phyloP scores from a whole-genome alignment of 2,888 invertebrate species.

The Agonopterix heracliana region DNA sequence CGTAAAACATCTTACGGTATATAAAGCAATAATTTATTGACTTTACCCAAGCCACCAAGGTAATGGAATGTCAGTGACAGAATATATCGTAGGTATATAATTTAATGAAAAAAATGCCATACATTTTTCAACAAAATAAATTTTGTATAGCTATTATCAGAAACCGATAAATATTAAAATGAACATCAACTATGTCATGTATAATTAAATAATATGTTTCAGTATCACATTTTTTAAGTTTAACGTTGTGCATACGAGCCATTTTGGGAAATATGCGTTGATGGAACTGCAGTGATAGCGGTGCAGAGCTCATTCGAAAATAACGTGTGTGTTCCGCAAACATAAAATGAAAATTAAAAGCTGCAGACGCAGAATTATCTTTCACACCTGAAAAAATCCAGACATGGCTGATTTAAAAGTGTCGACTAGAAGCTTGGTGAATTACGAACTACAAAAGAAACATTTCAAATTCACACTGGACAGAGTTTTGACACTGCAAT shows the following conservation, averaged over 20 bases:
- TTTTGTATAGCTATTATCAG: too few species aligned
- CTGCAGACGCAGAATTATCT: too few species aligned
- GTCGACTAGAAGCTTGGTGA: background rate
- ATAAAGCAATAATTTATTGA: background rate
- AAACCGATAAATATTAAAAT: too few species aligned
- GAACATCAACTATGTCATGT: constrained; percentile 13
- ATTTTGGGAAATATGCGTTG: constrained; percentile 42
- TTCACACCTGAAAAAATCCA: too few species aligned
- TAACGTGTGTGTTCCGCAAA: constrained; percentile 13
- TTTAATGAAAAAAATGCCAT: too few species aligned
- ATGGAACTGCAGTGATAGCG: constrained; percentile 47
- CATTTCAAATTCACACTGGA: too few species aligned
- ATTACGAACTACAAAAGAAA: too few species aligned
- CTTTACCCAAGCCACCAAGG: background rate
- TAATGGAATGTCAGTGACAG: background rate
- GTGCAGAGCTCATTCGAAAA: constrained; percentile 24
- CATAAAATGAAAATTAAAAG: background rate
- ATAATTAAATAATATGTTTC: constrained; percentile 29
- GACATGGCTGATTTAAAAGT: too few species aligned
- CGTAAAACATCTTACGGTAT: too few species aligned
- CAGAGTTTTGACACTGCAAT: too few species aligned
- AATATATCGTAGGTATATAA: too few species aligned
- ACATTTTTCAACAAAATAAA: too few species aligned
- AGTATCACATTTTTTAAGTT: constrained; percentile 27
- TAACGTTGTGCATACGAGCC: constrained; percentile 35